phyloP scores from a whole-genome alignment of 2,113 vertebrate genomes.

The Paralichthys olivaceus region DNA sequence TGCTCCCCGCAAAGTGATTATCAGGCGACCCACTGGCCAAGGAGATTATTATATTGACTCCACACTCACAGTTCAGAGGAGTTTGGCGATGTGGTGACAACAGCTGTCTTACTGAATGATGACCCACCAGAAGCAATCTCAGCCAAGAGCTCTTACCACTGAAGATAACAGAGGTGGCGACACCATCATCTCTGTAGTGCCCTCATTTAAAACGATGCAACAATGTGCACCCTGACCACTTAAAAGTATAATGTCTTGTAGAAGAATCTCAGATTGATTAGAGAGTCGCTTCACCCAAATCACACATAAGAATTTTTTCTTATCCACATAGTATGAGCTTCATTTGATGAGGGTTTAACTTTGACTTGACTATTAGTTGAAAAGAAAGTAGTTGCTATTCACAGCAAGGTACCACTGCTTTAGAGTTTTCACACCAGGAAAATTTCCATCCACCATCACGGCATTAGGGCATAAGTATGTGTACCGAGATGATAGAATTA shows the following conservation, averaged over 20 bases:
- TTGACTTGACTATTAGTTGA: background rate
- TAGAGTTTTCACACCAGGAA: too few species aligned
- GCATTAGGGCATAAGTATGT: too few species aligned
- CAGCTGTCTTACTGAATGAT: conserved; percentile 36
- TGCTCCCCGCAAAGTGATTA: conserved; percentile 40
- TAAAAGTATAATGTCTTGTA: background rate
- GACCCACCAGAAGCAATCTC: conserved; percentile 32
- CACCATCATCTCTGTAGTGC: background rate
- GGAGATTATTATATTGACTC: conserved; percentile 56
- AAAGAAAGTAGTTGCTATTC: background rate
- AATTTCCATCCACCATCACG: too few species aligned
- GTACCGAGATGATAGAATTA: background rate
- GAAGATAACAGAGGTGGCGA: conserved; percentile 1
- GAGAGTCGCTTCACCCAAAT: background rate
- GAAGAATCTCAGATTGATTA: background rate
- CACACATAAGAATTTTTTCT: background rate
- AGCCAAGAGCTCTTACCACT: conserved; percentile 14
- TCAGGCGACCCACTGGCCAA: conserved; percentile 29
- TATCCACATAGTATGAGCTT: background rate
- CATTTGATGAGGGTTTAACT: background rate
- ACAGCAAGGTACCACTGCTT: background rate
- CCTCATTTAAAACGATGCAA: conserved; percentile 2
- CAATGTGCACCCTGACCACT: background rate
- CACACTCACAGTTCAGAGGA: conserved; percentile 24
- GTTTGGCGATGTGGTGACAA: conserved; percentile 21